phyloP scores from a whole-genome alignment of 2,797 vertebrate genomes.

The Trichosurus vulpecula region DNA sequence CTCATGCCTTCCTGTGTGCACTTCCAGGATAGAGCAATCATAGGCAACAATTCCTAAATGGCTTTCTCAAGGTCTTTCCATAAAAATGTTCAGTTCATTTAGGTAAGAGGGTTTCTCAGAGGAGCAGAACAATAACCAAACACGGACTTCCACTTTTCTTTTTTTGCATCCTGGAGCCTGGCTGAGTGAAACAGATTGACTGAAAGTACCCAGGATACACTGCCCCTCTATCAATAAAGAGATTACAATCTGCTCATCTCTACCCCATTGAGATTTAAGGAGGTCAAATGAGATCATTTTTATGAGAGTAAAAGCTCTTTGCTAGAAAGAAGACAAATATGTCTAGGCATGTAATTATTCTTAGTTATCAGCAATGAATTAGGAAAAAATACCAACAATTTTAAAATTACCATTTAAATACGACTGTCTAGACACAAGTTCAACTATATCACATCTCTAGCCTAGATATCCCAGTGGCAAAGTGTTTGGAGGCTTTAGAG shows the following conservation, averaged over 20 bases:
- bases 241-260: constrained; percentile 49
- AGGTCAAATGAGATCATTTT: constrained; percentile 60
- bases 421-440: not conserved
- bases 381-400: constrained; percentile 18
- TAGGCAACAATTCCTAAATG: constrained; percentile 62
- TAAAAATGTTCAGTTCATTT: constrained; percentile 50
- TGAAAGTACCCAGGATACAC: constrained; percentile 58
- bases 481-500: not conserved
- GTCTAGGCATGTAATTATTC: constrained; percentile 51
- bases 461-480: not conserved
- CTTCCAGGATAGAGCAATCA: constrained; percentile 38
- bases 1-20: constrained; percentile 55
- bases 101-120: constrained; percentile 55
- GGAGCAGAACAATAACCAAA: constrained; percentile 53
- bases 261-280: constrained; percentile 48
- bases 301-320: constrained; percentile 37
- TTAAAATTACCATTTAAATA: not conserved
- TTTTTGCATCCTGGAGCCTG: constrained; percentile 38
- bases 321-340: constrained; percentile 32
- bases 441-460: not conserved
- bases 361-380: constrained; percentile 18
- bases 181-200: constrained; percentile 53
- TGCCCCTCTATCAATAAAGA: constrained; percentile 50
- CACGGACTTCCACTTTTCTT: constrained; percentile 18
- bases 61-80: constrained; percentile 72